These are phyloP conservation scores for Allygus modestus DNA, from an alignment of 2,888 invertebrate species.

Conservation along the genomic window DNA sequence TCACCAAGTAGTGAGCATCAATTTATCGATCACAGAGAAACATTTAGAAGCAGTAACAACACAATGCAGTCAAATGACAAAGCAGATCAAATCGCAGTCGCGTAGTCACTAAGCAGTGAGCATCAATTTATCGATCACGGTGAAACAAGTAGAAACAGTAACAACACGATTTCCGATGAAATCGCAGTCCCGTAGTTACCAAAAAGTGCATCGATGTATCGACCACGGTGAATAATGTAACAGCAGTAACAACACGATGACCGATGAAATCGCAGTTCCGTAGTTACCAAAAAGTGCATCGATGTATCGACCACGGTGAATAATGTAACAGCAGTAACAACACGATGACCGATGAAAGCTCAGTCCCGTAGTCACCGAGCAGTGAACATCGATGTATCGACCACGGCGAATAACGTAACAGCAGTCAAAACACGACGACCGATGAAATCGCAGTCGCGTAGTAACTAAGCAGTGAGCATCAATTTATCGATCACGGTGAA, in stretches of 20 bases:
- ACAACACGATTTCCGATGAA: not conserved
- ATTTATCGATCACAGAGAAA: not conserved
- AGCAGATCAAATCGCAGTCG: conserved; percentile 20
- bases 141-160: too few relatives aligned
- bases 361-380: not conserved
- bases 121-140: conserved; percentile 15
- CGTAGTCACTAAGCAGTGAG: not conserved
- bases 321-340: not conserved
- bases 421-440: not conserved
- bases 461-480: not conserved
- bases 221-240: too few relatives aligned
- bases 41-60: not conserved
- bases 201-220: not conserved
- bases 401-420: not conserved
- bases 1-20: not conserved
- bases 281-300: not conserved
- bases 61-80: too few relatives aligned
- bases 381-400: not conserved
- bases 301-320: not conserved
- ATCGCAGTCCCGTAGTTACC: not conserved
- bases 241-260: too few relatives aligned
- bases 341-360: not conserved
- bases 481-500: conserved; percentile 20
- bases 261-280: not conserved
- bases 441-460: conserved; percentile 16